Conservation (phyloP, 1,140 invertebrate genomes). For the Bradysia coprophila region DNA sequence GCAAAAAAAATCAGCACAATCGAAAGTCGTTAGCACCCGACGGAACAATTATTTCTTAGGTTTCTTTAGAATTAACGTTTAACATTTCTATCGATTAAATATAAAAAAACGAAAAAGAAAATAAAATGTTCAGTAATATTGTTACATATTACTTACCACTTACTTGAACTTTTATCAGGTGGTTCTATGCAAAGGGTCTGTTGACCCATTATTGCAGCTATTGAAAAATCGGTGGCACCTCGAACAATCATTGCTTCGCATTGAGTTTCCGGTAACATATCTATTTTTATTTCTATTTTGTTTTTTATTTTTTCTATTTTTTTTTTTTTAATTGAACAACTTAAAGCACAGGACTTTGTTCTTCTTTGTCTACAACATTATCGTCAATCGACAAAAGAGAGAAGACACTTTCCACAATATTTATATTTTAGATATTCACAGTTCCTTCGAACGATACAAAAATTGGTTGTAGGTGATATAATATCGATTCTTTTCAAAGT, state of each 20-base stretch:
- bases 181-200: conserved; percentile 26
- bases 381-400: too few species aligned
- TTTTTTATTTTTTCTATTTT: not conserved
- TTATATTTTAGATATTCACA: not conserved
- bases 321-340: not conserved
- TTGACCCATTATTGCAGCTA: conserved; percentile 79
- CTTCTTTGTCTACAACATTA: too few species aligned
- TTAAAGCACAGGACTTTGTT: too few species aligned
- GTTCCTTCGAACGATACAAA: not conserved
- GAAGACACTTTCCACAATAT: too few species aligned
- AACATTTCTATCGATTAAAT: too few species aligned
- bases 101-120: not conserved
- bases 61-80: too few species aligned
- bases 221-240: conserved; percentile 77
- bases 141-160: conserved; percentile 8
- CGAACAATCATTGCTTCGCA: conserved; percentile 23
- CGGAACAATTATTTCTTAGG: too few species aligned
- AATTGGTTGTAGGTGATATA: too few species aligned
- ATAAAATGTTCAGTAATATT: not conserved
- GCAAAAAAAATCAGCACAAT: too few species aligned
- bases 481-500: too few species aligned
- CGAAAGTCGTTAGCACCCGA: too few species aligned
- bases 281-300: conserved; percentile 1
- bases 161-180: conserved; percentile 24
- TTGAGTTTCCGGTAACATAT: conserved; percentile 5